phyloP scores from a whole-genome alignment of 1,140 invertebrate species.

The fruit fly (Drosophila melanogaster) region DNA sequence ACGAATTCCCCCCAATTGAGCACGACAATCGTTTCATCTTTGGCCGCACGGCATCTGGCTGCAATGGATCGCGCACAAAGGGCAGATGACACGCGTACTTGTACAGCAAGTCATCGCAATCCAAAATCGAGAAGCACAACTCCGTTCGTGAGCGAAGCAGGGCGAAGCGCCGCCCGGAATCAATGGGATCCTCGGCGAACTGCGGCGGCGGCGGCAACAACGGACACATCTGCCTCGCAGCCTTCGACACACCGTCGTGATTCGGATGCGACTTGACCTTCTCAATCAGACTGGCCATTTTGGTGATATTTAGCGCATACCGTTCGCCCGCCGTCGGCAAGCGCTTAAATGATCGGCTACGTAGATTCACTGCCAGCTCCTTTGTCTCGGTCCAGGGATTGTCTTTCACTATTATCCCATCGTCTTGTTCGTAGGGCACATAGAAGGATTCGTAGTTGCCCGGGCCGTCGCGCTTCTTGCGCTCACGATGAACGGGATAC shows the following conservation, averaged over 20 bases:
- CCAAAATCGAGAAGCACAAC: not conserved
- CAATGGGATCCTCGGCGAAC: not conserved
- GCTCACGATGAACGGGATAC: not conserved
- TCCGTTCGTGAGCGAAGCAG: not conserved
- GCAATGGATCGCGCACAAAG: not conserved
- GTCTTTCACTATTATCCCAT: no score
- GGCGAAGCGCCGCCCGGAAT: not conserved
- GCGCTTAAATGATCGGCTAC: not conserved
- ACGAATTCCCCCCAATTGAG: not conserved
- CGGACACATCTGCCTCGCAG: no score
- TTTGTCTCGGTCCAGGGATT: not conserved
- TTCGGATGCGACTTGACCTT: not conserved
- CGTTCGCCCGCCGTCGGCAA: not conserved
- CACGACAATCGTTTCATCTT: not conserved
- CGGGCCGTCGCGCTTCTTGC: no score
- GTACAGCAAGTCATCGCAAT: not conserved
- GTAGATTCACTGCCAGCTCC: not conserved
- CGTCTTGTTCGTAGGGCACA: not conserved
- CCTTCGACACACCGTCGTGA: not conserved
- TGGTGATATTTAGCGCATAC: not conserved
- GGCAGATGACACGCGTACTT: constrained; percentile 6
- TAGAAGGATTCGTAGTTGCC: not conserved
- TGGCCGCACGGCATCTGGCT: not conserved
- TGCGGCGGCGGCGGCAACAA: constrained; percentile 1
- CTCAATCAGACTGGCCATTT: not conserved